Evolutionary conservation across 2,888 invertebrate genomes (phyloP).

Genomic region (Athripsodes cinereus): DNA sequence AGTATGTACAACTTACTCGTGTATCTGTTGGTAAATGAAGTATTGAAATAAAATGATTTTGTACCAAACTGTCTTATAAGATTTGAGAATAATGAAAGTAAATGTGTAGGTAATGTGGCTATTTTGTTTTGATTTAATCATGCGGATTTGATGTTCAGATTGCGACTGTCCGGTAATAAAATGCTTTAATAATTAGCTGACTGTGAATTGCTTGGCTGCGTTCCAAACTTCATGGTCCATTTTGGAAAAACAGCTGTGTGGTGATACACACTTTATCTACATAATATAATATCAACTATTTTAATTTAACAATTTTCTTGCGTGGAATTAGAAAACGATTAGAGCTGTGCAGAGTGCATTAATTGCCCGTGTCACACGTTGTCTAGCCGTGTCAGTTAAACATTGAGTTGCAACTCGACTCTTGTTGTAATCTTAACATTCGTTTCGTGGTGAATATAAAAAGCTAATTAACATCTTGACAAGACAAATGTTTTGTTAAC

Average conservation of each 20-base stretch:
- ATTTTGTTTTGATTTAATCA: conserved; percentile 4
- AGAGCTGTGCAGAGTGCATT: neutral
- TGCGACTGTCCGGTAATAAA: conserved; percentile 21
- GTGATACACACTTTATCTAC: conserved; percentile 1
- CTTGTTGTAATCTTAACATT: no score
- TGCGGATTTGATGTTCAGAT: conserved; percentile 8
- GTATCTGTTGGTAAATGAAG: no score
- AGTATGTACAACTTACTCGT: no score
- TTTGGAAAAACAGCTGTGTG: conserved; percentile 16
- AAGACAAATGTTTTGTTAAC: no score
- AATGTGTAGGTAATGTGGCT: neutral
- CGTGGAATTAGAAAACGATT: conserved; percentile 7
- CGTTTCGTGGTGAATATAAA: no score
- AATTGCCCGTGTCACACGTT: neutral
- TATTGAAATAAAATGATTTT: no score
- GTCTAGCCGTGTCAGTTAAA: neutral
- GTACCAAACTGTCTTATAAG: no score
- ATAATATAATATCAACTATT: neutral
- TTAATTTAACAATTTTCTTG: conserved; percentile 3
- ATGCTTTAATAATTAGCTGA: conserved; percentile 23
- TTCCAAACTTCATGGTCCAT: conserved; percentile 15
- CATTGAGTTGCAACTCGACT: no score
- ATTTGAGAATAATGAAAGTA: no score
- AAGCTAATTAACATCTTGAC: no score
- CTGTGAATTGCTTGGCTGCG: conserved; percentile 18